A percentile compares a stretch with the other conserved stretches of the same genome.
Conservation (phyloP, 2,888 invertebrate species). For the Strigamia maritima region DNA sequence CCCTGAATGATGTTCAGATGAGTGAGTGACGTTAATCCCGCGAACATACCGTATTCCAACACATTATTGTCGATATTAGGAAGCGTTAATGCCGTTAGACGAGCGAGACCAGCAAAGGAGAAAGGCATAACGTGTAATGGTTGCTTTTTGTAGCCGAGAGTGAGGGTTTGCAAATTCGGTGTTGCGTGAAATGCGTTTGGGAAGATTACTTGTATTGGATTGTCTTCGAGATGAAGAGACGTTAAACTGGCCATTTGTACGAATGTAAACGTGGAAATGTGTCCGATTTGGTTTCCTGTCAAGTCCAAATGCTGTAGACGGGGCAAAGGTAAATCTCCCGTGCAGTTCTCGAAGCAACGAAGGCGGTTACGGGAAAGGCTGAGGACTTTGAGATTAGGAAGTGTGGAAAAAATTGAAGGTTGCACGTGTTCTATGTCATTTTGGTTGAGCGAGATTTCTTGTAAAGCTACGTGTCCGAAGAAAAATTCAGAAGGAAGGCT, state of each 20-base stretch:
- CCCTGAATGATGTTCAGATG: slow-evolving; percentile 43
- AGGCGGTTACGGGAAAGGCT: slow-evolving; percentile 39
- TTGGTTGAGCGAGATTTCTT: slow-evolving; percentile 38
- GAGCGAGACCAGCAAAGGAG: slow-evolving; percentile 44
- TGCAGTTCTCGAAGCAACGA: slow-evolving; percentile 38
- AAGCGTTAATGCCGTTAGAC: slow-evolving; percentile 42
- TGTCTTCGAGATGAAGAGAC: slow-evolving; percentile 44
- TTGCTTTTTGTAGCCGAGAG: slow-evolving; percentile 44
- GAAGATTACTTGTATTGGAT: slow-evolving; percentile 45
- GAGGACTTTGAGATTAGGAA: slow-evolving; percentile 38
- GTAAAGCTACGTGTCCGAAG: slow-evolving; percentile 34
- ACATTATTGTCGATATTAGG: slow-evolving; percentile 45
- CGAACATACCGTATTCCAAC: slow-evolving; percentile 44
- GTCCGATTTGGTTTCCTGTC: slow-evolving; percentile 64
- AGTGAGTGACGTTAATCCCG: slow-evolving; percentile 42
- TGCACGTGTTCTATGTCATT: slow-evolving; percentile 38
- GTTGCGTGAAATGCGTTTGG: slow-evolving; percentile 44
- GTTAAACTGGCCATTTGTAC: slow-evolving; percentile 54
- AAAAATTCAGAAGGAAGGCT: slow-evolving; percentile 37
- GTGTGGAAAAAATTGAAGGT: slow-evolving; percentile 35
- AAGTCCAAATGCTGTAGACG: slow-evolving; percentile 61
- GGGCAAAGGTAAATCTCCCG: slow-evolving; percentile 9
- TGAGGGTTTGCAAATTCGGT: slow-evolving; percentile 42
- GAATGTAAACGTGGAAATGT: slow-evolving; percentile 66
- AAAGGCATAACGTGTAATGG: slow-evolving; percentile 44